These are phyloP conservation scores for Spinibarbus caldwelli DNA, from an alignment of 2,797 vertebrate species.

Conservation along the genomic window DNA sequence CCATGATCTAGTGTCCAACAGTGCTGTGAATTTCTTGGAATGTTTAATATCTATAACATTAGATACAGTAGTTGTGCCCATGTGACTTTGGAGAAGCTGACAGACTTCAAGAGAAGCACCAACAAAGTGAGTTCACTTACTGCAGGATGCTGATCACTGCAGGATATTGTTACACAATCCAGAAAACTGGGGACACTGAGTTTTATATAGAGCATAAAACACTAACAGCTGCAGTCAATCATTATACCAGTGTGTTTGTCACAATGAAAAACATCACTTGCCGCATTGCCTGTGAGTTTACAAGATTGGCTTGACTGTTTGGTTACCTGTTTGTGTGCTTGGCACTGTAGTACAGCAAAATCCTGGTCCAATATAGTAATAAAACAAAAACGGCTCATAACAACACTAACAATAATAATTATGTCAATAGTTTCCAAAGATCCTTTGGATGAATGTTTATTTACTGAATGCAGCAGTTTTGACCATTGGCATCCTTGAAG, in stretches of 20 bases:
- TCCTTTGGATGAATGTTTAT: background rate
- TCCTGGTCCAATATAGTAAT: slow-evolving; percentile 46
- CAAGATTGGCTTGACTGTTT: slow-evolving; percentile 25
- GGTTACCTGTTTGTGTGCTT: slow-evolving; percentile 50
- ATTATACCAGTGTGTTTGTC: slow-evolving; percentile 31
- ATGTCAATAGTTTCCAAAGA: slow-evolving; percentile 59
- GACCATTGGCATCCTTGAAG: slow-evolving; percentile 92
- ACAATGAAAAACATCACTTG: slow-evolving; percentile 33
- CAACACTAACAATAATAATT: slow-evolving; percentile 58
- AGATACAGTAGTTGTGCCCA: slow-evolving; percentile 46
- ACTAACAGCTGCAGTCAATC: slow-evolving; percentile 26
- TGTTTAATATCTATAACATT: slow-evolving; percentile 44
- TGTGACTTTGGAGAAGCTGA: slow-evolving; percentile 36
- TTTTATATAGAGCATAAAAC: slow-evolving; percentile 36
- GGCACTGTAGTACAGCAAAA: slow-evolving; percentile 46
- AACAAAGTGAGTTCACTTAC: slow-evolving; percentile 14
- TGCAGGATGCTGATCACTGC: slow-evolving; percentile 25
- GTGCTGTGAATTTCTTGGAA: slow-evolving; percentile 34
- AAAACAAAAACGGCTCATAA: slow-evolving; percentile 60
- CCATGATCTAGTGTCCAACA: slow-evolving; percentile 6
- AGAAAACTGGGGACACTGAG: slow-evolving; percentile 18
- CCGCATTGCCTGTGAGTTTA: slow-evolving; percentile 16
- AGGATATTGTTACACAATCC: slow-evolving; percentile 28
- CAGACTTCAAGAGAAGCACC: slow-evolving; percentile 20
- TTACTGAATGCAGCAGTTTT: slow-evolving; percentile 91